These are phyloP conservation scores for Heliconius cydno DNA, from an alignment of 2,888 invertebrate genomes.

Conservation along the genomic window DNA sequence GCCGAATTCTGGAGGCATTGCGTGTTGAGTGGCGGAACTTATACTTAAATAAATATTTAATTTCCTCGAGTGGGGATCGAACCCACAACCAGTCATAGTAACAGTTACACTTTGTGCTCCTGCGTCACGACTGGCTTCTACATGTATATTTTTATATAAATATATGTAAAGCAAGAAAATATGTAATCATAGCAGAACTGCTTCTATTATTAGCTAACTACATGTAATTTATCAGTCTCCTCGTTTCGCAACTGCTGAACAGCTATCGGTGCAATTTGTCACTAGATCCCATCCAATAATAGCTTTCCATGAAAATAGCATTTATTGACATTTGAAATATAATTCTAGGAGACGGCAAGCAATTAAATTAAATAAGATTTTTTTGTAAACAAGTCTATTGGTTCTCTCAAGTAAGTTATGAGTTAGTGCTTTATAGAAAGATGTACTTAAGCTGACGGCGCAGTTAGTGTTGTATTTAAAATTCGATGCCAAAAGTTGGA, in stretches of 20 bases:
- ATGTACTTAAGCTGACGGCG: conserved; percentile 75
- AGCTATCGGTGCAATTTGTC: conserved; percentile 40
- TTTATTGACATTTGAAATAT: conserved; percentile 41
- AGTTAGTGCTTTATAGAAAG: conserved; percentile 72
- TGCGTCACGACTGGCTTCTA: not conserved
- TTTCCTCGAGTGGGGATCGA: no score
- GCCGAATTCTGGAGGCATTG: no score
- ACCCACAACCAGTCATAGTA: no score
- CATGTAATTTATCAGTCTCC: conserved; percentile 42
- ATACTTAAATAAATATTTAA: no score
- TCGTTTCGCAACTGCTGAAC: conserved; percentile 36
- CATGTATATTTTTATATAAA: not conserved
- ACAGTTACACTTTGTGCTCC: no score
- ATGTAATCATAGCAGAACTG: conserved; percentile 10
- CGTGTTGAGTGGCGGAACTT: no score
- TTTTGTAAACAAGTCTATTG: conserved; percentile 55
- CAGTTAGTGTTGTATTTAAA: conserved; percentile 63
- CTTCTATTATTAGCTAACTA: conserved; percentile 40
- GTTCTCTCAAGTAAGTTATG: conserved; percentile 57
- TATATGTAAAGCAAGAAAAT: conserved; percentile 6
- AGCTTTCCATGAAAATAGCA: conserved; percentile 39
- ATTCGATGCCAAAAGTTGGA: conserved; percentile 78
- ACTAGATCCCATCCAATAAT: conserved; percentile 40
- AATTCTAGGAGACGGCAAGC: conserved; percentile 31
- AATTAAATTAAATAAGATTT: conserved; percentile 52